A percentile compares a stretch with the other conserved stretches of the same genome.
These are phyloP conservation scores for Gadus macrocephalus DNA, from an alignment of 2,113 vertebrate species.

Conservation along the genomic window DNA sequence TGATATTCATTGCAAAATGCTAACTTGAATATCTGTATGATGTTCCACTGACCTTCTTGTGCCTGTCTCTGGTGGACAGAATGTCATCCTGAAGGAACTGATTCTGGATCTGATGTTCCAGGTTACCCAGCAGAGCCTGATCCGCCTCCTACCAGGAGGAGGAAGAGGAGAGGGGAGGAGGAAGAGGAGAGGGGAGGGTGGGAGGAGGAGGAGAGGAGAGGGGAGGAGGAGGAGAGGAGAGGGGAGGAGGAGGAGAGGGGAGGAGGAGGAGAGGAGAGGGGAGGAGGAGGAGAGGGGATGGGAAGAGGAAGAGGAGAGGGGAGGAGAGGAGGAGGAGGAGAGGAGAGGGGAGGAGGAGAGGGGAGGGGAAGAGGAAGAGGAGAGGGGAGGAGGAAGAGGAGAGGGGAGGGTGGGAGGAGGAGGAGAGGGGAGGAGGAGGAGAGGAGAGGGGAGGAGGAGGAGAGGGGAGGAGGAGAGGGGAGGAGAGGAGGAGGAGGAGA, in stretches of 20 bases:
- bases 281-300: not conserved
- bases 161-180: not conserved
- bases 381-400: no score
- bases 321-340: not conserved
- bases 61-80: slow-evolving; percentile 85
- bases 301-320: not conserved
- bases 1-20: no score
- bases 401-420: no score
- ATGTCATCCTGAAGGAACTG: slow-evolving; percentile 94
- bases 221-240: not conserved
- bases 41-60: slow-evolving; percentile 80
- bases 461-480: no score
- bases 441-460: no score
- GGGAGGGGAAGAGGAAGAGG: no score
- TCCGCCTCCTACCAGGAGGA: slow-evolving; percentile 81
- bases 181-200: not conserved
- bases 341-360: no score
- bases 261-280: not conserved
- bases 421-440: no score
- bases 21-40: no score
- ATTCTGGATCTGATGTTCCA: slow-evolving; percentile 86
- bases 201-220: not conserved
- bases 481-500: not conserved
- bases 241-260: not conserved
- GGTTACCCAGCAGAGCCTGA: slow-evolving; percentile 79